Base-by-base conservation (phyloP, 2,113 vertebrate species). In the Delphinapterus leucas region DNA sequence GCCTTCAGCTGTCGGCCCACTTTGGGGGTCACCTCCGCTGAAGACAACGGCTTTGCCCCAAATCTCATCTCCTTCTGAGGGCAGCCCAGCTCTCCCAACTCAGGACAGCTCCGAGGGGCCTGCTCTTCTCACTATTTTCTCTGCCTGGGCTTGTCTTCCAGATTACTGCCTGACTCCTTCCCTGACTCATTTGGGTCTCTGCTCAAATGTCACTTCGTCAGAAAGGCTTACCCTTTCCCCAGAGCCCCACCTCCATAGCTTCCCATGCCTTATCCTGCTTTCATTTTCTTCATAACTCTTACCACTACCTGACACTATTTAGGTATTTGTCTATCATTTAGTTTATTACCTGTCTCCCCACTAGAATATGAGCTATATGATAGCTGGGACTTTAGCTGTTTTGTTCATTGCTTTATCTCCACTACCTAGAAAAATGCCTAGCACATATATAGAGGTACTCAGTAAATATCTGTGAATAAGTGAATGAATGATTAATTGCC, bases 201-300 rank as follows among this genome's bases (percentile, higher is more conserved):
- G 55, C 53, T 93, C 49, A 90, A 90, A 86, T 93, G 58, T 44
- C 49, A 88, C 25, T 21, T 90, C 44, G 53, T 84, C 63, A 84
- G 55, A 73, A 67, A 95, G 49, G n/a, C 23, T 61, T 8, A n/a
- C 5, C 38, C n/a, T 21, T 77, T 95, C 25, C n/a, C 12, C 31
- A 36, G 10, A 60, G 33, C 14, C n/a, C 7, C 38, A 81, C 1
- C 25, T 44, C 21, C 53, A 63, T 5, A 31, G 41, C 18, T 71
- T 18, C 47, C 58, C 81, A 13, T 41, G 44, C 21, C 31, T 92
- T 49, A 26, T 9, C 28, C 25, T 76, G 73, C 67, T 88, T 82
- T 96, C 41, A 41, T 68, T 96, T 84, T 38, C 82, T 91, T 91
- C 76, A 74, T 73, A 94, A 82, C 18, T 90, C 47, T 97, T 74